A percentile compares a stretch with the other conserved stretches of the same genome.
phyloP scores from a whole-genome alignment of 2,797 vertebrate genomes.

The Tragopan temminckii region DNA sequence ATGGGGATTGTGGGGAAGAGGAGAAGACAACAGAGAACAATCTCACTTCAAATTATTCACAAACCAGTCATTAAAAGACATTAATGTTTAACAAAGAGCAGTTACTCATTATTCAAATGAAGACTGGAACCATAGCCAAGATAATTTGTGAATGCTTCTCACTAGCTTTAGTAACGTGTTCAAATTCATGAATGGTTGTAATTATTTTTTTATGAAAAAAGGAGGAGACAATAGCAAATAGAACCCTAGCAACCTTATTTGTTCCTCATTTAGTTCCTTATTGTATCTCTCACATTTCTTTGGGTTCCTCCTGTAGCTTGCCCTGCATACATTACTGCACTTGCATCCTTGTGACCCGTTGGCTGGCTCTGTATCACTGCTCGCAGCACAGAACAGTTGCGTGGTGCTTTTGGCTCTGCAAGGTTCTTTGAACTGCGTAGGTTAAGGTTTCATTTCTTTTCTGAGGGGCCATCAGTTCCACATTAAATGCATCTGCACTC shows the following conservation, averaged over 20 bases:
- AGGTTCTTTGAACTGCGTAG: not conserved
- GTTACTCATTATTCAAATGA: slow-evolving; percentile 61
- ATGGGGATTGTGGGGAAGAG: slow-evolving; percentile 25
- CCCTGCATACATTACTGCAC: not conserved
- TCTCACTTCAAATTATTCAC: slow-evolving; percentile 48
- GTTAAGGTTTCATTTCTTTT: not conserved
- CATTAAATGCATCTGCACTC: not conserved
- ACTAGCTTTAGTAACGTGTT: slow-evolving; percentile 21
- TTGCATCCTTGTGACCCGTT: not conserved
- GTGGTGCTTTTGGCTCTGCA: not conserved
- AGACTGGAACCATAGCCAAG: slow-evolving; percentile 50
- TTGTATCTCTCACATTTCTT: not conserved
- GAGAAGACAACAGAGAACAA: slow-evolving; percentile 32
- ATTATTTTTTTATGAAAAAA: slow-evolving; percentile 49
- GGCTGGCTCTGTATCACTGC: not conserved
- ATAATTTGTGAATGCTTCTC: slow-evolving; percentile 59
- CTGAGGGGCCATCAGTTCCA: not conserved
- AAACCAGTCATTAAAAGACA: slow-evolving; percentile 48
- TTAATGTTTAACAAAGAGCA: slow-evolving; percentile 68
- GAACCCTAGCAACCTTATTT: not conserved
- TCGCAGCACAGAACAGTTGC: not conserved
- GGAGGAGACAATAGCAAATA: not conserved
- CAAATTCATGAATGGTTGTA: slow-evolving; percentile 51
- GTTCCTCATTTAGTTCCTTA: not conserved
- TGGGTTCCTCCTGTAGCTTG: not conserved